A percentile compares a stretch with the other conserved stretches of the same genome.
These are phyloP conservation scores for Leptinotarsa haldemani DNA, from an alignment of 2,888 invertebrate genomes.

Conservation along the genomic window DNA sequence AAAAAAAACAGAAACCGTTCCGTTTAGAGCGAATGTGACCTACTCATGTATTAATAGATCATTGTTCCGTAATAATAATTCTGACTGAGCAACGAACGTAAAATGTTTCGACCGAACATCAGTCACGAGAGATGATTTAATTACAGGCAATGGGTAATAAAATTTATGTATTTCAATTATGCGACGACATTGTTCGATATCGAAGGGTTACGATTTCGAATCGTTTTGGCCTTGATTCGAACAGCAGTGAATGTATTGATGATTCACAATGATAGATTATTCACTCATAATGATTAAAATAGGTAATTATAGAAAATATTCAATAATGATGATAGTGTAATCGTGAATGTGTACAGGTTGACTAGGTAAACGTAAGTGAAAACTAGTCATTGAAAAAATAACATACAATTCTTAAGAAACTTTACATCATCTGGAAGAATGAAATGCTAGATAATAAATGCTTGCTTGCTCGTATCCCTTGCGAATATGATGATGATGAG, in stretches of 20 bases:
- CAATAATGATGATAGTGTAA: not conserved
- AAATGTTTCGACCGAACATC: constrained; percentile 5
- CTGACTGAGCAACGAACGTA: constrained; percentile 2
- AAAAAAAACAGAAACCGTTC: too few species aligned
- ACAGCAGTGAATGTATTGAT: not conserved
- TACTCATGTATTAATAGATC: not conserved
- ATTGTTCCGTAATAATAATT: not conserved
- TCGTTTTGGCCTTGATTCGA: constrained; percentile 5
- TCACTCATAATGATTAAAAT: not conserved
- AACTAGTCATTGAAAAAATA: too few species aligned
- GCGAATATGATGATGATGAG: too few species aligned
- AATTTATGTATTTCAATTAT: constrained; percentile 18
- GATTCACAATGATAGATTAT: not conserved
- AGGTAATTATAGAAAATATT: not conserved
- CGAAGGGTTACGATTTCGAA: not conserved
- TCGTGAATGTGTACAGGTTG: too few species aligned
- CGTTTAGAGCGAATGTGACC: not conserved
- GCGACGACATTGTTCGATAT: not conserved
- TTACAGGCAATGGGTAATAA: constrained; percentile 3
- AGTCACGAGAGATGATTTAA: constrained; percentile 22
- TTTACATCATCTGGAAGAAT: too few species aligned
- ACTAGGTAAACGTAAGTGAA: too few species aligned
- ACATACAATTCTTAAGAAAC: too few species aligned
- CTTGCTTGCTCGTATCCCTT: too few species aligned
- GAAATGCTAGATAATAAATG: too few species aligned